Evolutionary conservation across 23 tunicate genomes (phyloP), one percentile per base, ranked within the genome.

Genomic region (Botrylloides violaceus): DNA sequence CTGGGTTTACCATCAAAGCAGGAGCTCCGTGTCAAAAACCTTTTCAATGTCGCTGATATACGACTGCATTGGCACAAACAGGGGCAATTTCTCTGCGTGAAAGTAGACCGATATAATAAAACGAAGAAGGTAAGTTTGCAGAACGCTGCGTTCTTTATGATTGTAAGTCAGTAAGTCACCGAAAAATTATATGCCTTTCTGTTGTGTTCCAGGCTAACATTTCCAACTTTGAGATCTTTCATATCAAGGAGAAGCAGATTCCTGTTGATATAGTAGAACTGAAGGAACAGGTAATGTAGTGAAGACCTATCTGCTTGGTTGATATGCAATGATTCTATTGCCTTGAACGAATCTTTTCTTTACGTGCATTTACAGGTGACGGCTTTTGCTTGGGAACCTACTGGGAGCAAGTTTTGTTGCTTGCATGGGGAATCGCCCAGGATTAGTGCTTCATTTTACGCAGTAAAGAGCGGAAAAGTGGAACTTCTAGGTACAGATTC

Each of bases 301-400:
- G n/a, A n/a, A n/a, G n/a, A n/a, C 19, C 19, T 15, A 15, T 48
- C 19, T 48, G 19, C 19, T 18, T 48, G 19, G 56, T 48, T 48
- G 19, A 19, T 15, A 48, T 48, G 19, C 19, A 48, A 48, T 48
- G 19, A 15, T 48, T 48, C 56, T 18, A 48, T 48, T 15, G n/a
- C n/a, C n/a, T n/a, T n/a, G n/a, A n/a, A n/a, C 0, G 66, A 22
- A 0, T 20, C 21, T 19, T 61, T 61, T 23, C 18, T 61, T 20
- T n/a, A 21, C 24, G 28, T 23, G 20, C 20, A 22, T 31, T 57
- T 25, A 25, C 80, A 88, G 96, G 90, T 90, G 15, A 84, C 73
- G 49, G 96, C 91, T 20, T 95, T 95, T 64, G 88, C 95, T 35
- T 95, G 99, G 99, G 99, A 95, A 31, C 99, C 99, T 31, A 95